Evolutionary conservation across 2,888 invertebrate genomes (phyloP), one percentile per base, ranked within the genome.

Genomic region (Matsumyia berberina): DNA sequence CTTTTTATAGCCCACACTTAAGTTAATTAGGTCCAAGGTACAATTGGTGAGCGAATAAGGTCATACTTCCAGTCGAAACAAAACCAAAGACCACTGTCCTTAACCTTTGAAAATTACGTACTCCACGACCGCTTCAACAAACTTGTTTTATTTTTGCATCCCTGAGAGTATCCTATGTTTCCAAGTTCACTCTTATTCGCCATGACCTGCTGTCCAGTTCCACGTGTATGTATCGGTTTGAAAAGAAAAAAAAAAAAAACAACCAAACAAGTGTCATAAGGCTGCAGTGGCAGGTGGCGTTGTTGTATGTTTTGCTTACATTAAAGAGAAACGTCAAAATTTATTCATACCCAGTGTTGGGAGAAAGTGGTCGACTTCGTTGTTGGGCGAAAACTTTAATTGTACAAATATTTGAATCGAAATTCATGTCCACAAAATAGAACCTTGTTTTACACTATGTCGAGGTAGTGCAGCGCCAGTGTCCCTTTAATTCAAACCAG

Each of bases 281-380:
- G 29, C 2, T 1, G 37, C 5, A 37, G 37, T n/a, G 19, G 33
- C 15, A 19, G 35, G 58, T 35, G 51, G 37, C 29, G 1, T 39
- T 78, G 62, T 44, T n/a, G 17, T 12, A 31, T 44, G 37, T 57
- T 42, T 49, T 62, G 57, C 72, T 67, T 31, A 46, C 58, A 67
- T 33, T 33, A n/a, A 78, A 72, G 44, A 12, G 19, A 83, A 79
- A 79, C 42, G 83, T 83, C 79, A 83, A 82, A 82, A 51, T 72
- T 72, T 77, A 82, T 77, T 82, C 82, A 60, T 7, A 29, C 35
- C 67, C 60, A 29, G 64, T 70, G n/a, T n/a, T n/a, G 66, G 42
- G 82, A 60, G 82, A 82, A 82, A 82, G 82, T 82, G 17, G 66
- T 44, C 35, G 39, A 24, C 24, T 37, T 24, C 57, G 35, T 73